These are phyloP conservation scores for Diaperis boleti DNA, from an alignment of 2,888 invertebrate species.

Conservation along the genomic window DNA sequence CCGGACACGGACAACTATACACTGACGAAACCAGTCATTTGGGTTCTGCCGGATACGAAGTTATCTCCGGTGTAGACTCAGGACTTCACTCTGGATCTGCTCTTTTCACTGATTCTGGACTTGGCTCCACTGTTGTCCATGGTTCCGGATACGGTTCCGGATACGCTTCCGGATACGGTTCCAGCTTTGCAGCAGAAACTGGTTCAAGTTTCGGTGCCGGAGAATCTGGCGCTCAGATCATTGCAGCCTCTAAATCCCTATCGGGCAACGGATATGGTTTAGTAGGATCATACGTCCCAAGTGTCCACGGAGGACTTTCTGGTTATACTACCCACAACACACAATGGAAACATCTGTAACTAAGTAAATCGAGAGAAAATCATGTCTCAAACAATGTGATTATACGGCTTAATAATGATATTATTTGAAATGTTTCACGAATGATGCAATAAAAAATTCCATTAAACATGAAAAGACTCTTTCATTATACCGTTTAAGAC, in stretches of 20 bases:
- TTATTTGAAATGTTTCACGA: not conserved
- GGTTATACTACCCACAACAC: constrained; percentile 23
- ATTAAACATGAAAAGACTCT: not conserved
- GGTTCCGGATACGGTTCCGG: constrained; percentile 12
- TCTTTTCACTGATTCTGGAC: not conserved
- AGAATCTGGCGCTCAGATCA: constrained; percentile 22
- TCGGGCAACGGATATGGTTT: not conserved
- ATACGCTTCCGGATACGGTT: not conserved
- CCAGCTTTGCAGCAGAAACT: not conserved
- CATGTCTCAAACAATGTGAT: not conserved
- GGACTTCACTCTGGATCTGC: constrained; percentile 2
- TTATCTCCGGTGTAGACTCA: not conserved
- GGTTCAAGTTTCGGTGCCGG: not conserved
- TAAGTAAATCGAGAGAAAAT: not conserved
- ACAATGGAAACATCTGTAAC: constrained; percentile 26
- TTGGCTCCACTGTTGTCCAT: not conserved
- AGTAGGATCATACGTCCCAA: constrained; percentile 24
- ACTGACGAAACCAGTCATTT: not conserved
- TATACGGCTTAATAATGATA: not conserved
- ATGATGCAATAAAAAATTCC: not conserved
- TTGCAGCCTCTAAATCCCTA: not conserved
- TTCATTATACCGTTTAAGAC: not conserved
- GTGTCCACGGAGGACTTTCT: constrained; percentile 22
- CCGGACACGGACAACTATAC: constrained; percentile 8
- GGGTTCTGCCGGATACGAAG: constrained; percentile 16